phyloP scores from a whole-genome alignment of 2,113 vertebrate species.

The Hyperopisus bebe region DNA sequence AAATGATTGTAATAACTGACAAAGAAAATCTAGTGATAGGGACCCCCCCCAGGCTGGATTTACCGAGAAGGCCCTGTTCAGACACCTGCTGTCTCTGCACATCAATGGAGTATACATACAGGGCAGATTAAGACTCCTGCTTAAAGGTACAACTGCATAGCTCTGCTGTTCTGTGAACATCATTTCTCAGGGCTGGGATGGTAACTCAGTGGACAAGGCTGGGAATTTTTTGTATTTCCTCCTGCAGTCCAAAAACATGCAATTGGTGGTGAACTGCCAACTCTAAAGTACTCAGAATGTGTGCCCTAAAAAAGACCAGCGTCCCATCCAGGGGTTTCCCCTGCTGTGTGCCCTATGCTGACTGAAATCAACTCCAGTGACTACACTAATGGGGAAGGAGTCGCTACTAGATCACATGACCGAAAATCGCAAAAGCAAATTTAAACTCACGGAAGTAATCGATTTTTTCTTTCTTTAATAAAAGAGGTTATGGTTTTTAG shows the following conservation, averaged over 20 bases:
- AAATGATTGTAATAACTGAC: no score
- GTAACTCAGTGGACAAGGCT: neutral
- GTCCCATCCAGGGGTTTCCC: neutral
- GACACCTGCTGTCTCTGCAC: no score
- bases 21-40: no score
- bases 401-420: slow-evolving; percentile 46
- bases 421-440: neutral
- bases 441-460: neutral
- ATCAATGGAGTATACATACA: no score
- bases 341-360: neutral
- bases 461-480: neutral
- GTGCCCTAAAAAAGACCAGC: neutral
- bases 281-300: neutral
- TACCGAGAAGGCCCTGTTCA: no score
- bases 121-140: neutral
- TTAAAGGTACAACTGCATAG: neutral
- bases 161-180: neutral
- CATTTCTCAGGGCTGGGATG: neutral
- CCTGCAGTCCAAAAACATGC: neutral
- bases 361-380: neutral
- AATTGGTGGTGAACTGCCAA: neutral
- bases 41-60: no score
- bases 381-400: neutral
- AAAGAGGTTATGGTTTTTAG: neutral
- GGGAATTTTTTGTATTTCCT: neutral